Conservation (phyloP, 1,140 invertebrate genomes). For the Drosophila busckii region DNA sequence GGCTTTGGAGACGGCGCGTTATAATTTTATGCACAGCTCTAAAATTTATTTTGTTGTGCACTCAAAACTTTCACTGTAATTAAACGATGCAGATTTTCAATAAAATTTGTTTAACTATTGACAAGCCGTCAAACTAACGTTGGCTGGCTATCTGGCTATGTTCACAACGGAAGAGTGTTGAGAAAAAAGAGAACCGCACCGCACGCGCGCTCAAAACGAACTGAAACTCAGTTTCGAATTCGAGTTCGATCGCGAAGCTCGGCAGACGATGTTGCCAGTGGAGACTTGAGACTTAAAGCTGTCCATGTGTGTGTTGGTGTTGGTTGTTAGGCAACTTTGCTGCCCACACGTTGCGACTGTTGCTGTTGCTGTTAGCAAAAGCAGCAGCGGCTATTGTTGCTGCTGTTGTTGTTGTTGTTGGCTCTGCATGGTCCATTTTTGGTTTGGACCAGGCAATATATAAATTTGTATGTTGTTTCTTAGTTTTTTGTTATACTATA, state of each 20-base stretch:
- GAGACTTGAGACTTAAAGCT: constrained; percentile 57
- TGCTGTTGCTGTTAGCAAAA: constrained; percentile 23
- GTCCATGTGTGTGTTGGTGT: constrained; percentile 22
- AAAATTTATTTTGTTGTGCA: constrained; percentile 20
- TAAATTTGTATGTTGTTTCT: constrained; percentile 24
- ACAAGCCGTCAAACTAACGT: too few species aligned
- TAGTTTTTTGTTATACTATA: constrained; percentile 33
- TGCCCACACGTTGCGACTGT: constrained; percentile 64
- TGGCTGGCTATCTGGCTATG: constrained; percentile 1
- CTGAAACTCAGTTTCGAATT: constrained; percentile 56
- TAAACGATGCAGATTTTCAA: constrained; percentile 30
- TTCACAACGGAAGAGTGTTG: too few species aligned
- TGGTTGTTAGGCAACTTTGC: constrained; percentile 74
- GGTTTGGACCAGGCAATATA: constrained; percentile 58
- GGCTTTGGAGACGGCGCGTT: constrained; percentile 47
- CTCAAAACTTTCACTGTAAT: constrained; percentile 68
- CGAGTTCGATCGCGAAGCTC: constrained; percentile 33
- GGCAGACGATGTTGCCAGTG: constrained; percentile 31
- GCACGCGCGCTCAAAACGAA: constrained; percentile 77
- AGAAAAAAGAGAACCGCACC: constrained; percentile 66
- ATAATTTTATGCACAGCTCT: too few species aligned
- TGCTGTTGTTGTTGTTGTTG: constrained; percentile 21
- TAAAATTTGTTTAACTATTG: constrained; percentile 9
- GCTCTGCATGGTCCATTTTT: constrained; percentile 71
- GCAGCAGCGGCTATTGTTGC: constrained; percentile 18